These are phyloP conservation scores for Axinella damicornis DNA, from an alignment of 37 sponge, comb jelly and placozoan genomes.

Conservation along the genomic window DNA sequence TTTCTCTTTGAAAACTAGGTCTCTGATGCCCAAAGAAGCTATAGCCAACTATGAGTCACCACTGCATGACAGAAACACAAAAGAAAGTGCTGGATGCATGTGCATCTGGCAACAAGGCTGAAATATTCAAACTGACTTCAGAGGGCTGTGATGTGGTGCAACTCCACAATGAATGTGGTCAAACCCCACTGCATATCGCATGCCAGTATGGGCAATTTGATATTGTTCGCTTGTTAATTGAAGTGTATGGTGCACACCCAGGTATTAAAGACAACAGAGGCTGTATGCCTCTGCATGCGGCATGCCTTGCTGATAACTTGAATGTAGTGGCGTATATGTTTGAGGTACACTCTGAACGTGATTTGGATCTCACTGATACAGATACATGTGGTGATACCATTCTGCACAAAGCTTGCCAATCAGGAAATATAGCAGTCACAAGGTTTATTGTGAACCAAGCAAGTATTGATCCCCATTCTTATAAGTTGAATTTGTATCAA, in stretches of 20 bases:
- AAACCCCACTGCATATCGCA: constrained; percentile 46
- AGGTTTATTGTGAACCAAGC: neutral
- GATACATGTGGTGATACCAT: neutral
- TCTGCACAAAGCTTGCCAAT: constrained; percentile 7
- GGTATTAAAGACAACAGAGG: neutral
- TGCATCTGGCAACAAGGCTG: no score
- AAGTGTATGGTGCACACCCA: neutral
- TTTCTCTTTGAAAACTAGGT: no score
- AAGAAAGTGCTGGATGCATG: no score
- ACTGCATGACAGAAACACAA: no score
- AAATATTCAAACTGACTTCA: no score
- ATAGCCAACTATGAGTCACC: no score
- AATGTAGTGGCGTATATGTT: neutral
- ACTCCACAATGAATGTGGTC: neutral
- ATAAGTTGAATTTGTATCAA: neutral
- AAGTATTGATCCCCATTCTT: no score
- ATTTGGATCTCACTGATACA: neutral
- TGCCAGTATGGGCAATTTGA: constrained; percentile 28
- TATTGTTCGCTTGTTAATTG: constrained; percentile 12
- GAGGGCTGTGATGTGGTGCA: no score
- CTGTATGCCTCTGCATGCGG: neutral
- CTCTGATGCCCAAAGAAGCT: no score
- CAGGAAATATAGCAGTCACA: neutral
- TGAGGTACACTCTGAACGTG: neutral
- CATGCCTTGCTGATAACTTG: neutral